Conservation (phyloP, 2,888 invertebrate genomes). For the Cephalotes varians region DNA sequence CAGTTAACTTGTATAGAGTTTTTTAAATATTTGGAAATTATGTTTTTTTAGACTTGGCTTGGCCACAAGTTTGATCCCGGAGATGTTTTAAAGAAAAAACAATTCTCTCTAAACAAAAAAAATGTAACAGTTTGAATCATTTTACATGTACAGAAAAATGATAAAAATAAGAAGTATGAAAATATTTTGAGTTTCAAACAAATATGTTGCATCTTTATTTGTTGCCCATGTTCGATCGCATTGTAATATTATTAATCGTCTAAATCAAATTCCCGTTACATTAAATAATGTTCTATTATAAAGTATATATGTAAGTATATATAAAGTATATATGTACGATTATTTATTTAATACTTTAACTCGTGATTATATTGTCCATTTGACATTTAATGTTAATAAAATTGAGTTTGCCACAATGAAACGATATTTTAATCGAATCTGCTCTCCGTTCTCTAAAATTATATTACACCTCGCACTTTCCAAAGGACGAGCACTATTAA, state of each 20-base stretch:
- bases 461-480: not conserved
- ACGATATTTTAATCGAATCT: conserved; percentile 12
- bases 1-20: not conserved
- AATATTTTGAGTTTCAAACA: not conserved
- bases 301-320: no score
- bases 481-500: conserved; percentile 58
- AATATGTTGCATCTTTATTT: conserved; percentile 67
- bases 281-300: conserved; percentile 76
- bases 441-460: not conserved
- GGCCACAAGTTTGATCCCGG: not conserved
- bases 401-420: not conserved
- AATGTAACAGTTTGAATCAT: not conserved
- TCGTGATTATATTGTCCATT: conserved; percentile 63
- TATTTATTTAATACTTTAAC: conserved; percentile 68
- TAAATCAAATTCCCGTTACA: conserved; percentile 78
- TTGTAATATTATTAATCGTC: conserved; percentile 80
- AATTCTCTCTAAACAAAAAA: not conserved
- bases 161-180: not conserved
- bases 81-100: not conserved
- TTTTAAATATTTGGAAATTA: conserved; percentile 20
- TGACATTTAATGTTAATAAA: conserved; percentile 67
- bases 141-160: not conserved
- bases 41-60: not conserved
- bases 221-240: conserved; percentile 67
- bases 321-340: conserved; percentile 69